Evolutionary conservation across 2,797 vertebrate species (phyloP).

Genomic region (Acanthornis magna): DNA sequence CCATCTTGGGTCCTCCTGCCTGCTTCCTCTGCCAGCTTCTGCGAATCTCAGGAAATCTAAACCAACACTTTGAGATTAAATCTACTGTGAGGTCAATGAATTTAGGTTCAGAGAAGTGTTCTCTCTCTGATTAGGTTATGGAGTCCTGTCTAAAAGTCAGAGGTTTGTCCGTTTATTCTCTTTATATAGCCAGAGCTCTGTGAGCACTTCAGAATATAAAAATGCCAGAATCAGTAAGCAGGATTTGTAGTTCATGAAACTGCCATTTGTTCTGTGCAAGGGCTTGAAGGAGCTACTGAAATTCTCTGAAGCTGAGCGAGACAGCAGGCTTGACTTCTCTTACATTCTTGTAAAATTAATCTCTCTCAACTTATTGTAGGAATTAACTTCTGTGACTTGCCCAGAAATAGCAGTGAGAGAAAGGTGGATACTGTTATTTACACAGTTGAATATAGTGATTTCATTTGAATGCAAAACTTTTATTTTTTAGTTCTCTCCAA

Average conservation of each 20-base stretch:
- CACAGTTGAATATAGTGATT: neutral
- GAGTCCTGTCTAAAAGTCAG: neutral
- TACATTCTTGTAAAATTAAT: neutral
- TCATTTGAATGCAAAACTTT: neutral
- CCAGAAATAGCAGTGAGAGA: neutral
- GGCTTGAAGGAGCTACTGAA: neutral
- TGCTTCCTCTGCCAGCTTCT: too few relatives aligned
- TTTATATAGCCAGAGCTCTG: neutral
- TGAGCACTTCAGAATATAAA: neutral
- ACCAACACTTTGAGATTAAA: fast-evolving
- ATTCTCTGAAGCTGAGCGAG: neutral
- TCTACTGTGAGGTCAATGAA: neutral
- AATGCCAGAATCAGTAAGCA: neutral
- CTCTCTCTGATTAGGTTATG: neutral
- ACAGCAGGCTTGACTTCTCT: neutral
- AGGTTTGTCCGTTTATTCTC: neutral
- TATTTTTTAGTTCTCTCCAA: neutral
- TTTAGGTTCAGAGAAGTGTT: neutral
- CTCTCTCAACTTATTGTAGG: neutral
- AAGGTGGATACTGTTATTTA: neutral
- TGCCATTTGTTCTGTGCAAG: neutral
- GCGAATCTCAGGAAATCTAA: too few relatives aligned
- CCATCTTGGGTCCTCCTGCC: too few relatives aligned
- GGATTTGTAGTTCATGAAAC: neutral
- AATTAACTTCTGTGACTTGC: neutral